Evolutionary conservation across 2,888 invertebrate species (phyloP).

Genomic region (Octodonta nipae): DNA sequence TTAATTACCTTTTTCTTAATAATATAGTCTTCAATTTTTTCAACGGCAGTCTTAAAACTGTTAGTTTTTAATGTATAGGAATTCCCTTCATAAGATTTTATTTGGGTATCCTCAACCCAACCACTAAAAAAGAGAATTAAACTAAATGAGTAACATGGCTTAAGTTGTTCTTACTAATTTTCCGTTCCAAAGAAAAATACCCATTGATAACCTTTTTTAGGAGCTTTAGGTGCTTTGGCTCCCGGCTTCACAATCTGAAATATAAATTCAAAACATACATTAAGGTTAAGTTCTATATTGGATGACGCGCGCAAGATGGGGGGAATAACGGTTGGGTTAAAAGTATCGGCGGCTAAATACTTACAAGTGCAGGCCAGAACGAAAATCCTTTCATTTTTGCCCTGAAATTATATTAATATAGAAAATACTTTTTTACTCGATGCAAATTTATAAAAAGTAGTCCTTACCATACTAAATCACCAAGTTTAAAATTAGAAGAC

Average conservation of each 20-base stretch:
- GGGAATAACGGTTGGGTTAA: slow-evolving; percentile 36
- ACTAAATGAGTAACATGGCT: too few species aligned
- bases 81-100: slow-evolving; percentile 71
- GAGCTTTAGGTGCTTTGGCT: slow-evolving; percentile 51
- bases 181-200: slow-evolving; percentile 91
- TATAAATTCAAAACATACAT: slow-evolving; percentile 20
- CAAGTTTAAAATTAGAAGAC: slow-evolving; percentile 46
- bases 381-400: slow-evolving; percentile 96
- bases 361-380: slow-evolving; percentile 94
- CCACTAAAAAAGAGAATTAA: slow-evolving; percentile 44
- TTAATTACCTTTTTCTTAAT: slow-evolving; percentile 39
- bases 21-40: slow-evolving; percentile 67
- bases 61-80: slow-evolving; percentile 60
- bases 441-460: too few species aligned
- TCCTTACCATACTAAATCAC: too few species aligned
- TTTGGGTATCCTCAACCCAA: slow-evolving; percentile 75
- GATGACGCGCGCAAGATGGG: slow-evolving; percentile 18
- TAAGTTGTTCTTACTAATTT: slow-evolving; percentile 67
- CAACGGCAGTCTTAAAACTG: slow-evolving; percentile 65
- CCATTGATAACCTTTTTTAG: slow-evolving; percentile 68
- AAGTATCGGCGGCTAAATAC: slow-evolving; percentile 34
- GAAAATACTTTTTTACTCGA: too few species aligned
- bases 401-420: slow-evolving; percentile 75
- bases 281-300: slow-evolving; percentile 11
- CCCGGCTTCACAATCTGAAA: slow-evolving; percentile 71